These are phyloP conservation scores for Limnephilus marmoratus DNA, from an alignment of 2,888 invertebrate genomes.

Conservation along the genomic window DNA sequence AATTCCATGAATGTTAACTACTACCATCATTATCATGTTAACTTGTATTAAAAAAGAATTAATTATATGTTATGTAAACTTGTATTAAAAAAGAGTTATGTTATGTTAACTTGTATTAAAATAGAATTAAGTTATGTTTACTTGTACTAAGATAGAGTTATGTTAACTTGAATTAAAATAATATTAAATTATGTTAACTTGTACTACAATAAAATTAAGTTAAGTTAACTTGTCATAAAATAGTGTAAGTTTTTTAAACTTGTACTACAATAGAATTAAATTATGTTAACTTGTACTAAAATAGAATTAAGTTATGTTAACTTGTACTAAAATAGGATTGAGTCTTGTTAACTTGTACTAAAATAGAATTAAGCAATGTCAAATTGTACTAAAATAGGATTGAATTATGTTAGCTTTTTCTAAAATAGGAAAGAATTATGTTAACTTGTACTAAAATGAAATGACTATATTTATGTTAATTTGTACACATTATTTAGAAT, in stretches of 20 bases:
- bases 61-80: background rate
- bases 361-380: background rate
- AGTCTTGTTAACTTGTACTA: background rate
- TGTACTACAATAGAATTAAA: background rate
- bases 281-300: background rate
- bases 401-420: background rate
- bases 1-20: no score
- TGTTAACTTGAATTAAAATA: background rate
- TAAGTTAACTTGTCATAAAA: background rate
- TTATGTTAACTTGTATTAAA: background rate
- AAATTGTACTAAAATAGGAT: background rate
- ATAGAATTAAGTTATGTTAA: background rate
- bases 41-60: background rate
- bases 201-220: background rate
- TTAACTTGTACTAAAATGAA: background rate
- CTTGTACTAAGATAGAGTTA: no score
- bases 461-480: background rate
- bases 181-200: background rate
- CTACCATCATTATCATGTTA: background rate
- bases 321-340: background rate
- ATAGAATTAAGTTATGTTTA: background rate
- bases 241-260: background rate
- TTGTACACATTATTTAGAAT: background rate
- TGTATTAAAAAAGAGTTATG: background rate
- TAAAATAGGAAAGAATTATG: background rate